Evolutionary conservation across 2,113 vertebrate species (phyloP).

Genomic region (Myodes glareolus): DNA sequence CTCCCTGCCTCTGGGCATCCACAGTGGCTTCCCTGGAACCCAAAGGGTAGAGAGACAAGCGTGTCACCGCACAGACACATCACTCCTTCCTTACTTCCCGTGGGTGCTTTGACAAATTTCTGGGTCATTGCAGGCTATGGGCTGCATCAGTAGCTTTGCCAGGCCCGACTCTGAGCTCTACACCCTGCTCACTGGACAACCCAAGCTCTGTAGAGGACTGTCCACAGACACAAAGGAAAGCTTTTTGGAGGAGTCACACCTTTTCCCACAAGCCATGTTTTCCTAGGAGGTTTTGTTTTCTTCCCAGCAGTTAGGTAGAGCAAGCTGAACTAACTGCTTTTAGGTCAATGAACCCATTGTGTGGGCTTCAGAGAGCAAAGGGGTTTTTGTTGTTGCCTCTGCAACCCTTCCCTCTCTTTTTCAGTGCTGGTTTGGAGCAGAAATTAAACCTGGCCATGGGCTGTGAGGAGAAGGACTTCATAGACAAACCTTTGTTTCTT

Average conservation of each 20-base stretch:
- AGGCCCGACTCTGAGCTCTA: background rate
- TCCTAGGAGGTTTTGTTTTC: slow-evolving; percentile 62
- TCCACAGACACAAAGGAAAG: slow-evolving; percentile 67
- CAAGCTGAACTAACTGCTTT: slow-evolving; percentile 61
- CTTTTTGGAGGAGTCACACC: slow-evolving; percentile 59
- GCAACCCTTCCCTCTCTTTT: background rate
- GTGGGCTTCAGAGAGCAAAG: slow-evolving; percentile 21
- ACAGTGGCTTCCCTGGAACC: background rate
- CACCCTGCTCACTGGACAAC: background rate
- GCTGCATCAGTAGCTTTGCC: background rate
- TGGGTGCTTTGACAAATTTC: background rate
- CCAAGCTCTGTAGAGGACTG: background rate
- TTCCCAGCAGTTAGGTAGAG: slow-evolving; percentile 62
- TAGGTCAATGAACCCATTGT: slow-evolving; percentile 75
- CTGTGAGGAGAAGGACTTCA: slow-evolving; percentile 16
- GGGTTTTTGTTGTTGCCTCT: slow-evolving; percentile 27
- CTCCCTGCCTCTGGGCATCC: background rate
- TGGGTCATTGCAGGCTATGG: background rate
- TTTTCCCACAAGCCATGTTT: slow-evolving; percentile 70
- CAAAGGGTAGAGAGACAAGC: background rate
- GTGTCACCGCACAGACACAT: background rate
- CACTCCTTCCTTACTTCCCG: background rate
- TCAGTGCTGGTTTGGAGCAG: slow-evolving; percentile 44
- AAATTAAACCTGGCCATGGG: background rate
- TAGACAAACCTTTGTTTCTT: slow-evolving; percentile 67